Conservation (phyloP, 2,113 vertebrate species). For the Poecile atricapillus region DNA sequence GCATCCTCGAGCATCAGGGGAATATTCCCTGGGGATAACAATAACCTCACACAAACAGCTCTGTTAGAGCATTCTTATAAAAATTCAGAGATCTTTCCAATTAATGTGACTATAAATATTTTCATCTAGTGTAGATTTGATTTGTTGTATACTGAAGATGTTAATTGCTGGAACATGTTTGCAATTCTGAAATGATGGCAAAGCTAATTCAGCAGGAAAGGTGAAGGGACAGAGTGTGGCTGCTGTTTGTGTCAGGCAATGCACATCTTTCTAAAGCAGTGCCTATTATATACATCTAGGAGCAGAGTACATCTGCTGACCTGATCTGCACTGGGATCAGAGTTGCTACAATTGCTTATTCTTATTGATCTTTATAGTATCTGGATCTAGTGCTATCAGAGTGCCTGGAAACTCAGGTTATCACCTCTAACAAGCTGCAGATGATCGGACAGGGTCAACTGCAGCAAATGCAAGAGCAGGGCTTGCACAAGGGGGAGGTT, state of each 20-base stretch:
- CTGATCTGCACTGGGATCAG: not conserved
- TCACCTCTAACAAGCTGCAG: fast-evolving
- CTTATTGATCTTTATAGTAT: not conserved
- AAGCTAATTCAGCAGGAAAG: not conserved
- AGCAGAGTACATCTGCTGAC: not conserved
- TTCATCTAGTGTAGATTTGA: not conserved
- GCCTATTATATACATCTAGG: not conserved
- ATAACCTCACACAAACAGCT: not conserved
- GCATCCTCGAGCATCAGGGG: not conserved
- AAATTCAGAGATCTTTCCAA: not conserved
- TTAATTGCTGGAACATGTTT: not conserved
- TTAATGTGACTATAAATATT: not conserved
- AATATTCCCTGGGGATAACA: not conserved
- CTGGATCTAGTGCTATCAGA: not conserved
- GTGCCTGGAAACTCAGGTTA: not conserved
- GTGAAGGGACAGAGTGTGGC: fast-evolving
- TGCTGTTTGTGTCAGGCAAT: not conserved
- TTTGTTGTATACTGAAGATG: not conserved
- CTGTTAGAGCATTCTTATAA: not conserved
- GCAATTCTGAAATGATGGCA: not conserved
- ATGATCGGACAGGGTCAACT: not conserved
- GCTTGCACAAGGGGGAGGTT: not conserved
- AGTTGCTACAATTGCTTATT: not conserved
- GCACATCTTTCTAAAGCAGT: not conserved
- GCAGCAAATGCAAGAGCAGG: not conserved